Base-by-base conservation (phyloP, 2,888 invertebrate genomes). In the Himalopsyche kuldschensis region DNA sequence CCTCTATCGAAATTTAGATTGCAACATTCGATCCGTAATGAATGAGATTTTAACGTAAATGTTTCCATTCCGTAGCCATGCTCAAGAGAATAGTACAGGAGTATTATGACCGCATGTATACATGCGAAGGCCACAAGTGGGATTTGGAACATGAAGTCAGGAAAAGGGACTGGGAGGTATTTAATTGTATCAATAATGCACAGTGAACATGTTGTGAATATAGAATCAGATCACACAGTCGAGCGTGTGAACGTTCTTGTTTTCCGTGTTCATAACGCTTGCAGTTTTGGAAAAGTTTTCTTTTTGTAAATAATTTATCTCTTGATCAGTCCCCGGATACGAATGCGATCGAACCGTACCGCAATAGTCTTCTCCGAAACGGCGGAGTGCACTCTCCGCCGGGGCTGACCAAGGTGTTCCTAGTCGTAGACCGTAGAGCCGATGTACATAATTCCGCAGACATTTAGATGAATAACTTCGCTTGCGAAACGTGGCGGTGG, bases 141-240 rank as follows among this genome's bases (percentile, higher is more conserved):
- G 99, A 99, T 96, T 97, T 99, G 97, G 99, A 99, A 96, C 96
- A 97, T 94, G 97, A 98, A 95, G 98, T 99, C 94, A 96, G 98
- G 94, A 98, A 97, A 95, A 98, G 98, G 95, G 99, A 99, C 94
- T 98, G 96, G 94, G 99, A 99, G 97, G 98, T 98, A 96, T 95
- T 94, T 94, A 93, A 84, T 75, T 84, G 84, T 85, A 86, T 86
- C 85, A 83, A 86, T 85, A 84, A 84, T 86, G 80, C 85, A 84
- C 84, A 85, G 79, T 84, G 83, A 85, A 83, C 79, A 84, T 86
- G 84, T 86, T 92, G 92, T 92, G 92, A 92, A 92, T 92, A 84
- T 83, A 84, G 81, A 86, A 55, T 85, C 82, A 85, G 85, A 86
- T 83, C 91, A 90, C 91, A 91, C 83, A 82, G 83, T 82, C 82